Base-by-base conservation (phyloP, 2,797 vertebrate species). In the Acrossocheilus fasciatus region DNA sequence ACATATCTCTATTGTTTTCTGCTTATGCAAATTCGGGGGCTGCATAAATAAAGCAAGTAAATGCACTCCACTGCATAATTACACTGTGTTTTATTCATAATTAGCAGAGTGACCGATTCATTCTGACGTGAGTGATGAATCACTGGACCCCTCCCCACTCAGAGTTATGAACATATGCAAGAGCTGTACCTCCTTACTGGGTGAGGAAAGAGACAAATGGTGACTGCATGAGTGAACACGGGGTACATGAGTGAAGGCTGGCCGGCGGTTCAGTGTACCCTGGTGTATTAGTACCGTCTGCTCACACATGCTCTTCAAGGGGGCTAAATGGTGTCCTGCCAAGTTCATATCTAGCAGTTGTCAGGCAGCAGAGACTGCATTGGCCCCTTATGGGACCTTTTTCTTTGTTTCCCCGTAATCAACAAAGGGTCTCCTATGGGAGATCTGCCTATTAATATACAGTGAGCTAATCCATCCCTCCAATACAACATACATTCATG, bases 31-130 rank as follows among this genome's bases (percentile, higher is more conserved):
- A 86, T 85, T 62, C 23, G 20, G 47, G 57, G 43, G 74, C 80
- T 86, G 72, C 57, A 89, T 87, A 86, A 88, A 88, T 85, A 87
- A 88, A 76, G 73, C 75, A 68, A 72, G 43, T 54, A 64, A 87
- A 82, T 73, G 59, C 86, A 89, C 79, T 89, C 64, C 66, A 87
- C 68, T 89, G 86, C 83, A 89, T 92, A 87, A 90, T 91, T 88
- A 87, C 86, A 88, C 82, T 88, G 84, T 87, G 85, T 89, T 89
- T 88, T 89, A 86, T 88, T 88, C 39, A 84, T 91, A 89, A 91
- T 91, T 88, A 91, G 74, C 81, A 83, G 78, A 87, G 76, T 75
- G 86, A 82, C 69, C 85, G 84, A 91, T 91, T 84, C 72, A 87
- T 91, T 89, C 87, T 87, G 89, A 90, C 62, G 8, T 79, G 87